Base-by-base conservation (phyloP, 2,113 vertebrate species). In the Scortum barcoo region DNA sequence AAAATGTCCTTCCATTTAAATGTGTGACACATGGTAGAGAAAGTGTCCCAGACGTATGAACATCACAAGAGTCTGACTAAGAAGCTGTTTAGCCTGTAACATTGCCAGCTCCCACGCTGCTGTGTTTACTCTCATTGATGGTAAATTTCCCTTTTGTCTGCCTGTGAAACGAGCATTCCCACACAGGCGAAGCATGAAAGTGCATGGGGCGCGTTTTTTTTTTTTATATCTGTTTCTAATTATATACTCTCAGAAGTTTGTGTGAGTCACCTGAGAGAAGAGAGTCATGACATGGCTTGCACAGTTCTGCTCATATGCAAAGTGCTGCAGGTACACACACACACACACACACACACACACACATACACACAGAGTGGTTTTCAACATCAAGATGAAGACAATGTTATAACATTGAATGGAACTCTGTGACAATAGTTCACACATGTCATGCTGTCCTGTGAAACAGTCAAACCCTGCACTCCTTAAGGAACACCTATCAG, bases 61-160 rank as follows among this genome's bases (percentile, higher is more conserved):
- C 63, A 65, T 79, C 50, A 75, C 42, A 65, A 13, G 24, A 80
- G 58, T 66, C 53, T 81, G 72, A 86, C 61, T 73, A 80, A 62
- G 56, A 74, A 9, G 33, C 26, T 63, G 36, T 63, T 75, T 74
- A 53, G 44, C 7, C 22, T 53, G 60, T 10, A 26, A 24, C 28
- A 28, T 42, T 36, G 13, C 44, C 75, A 76, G 48, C 76, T 85
- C 69, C 67, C 78, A 77, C 81, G 42, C 86, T 67, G 57, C 72
- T 58, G 13, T 69, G 82, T 88, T 89, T 87, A 90, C 85, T 82
- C 85, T 79, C 63, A 66, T 7, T 79, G 78, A 75, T 62, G 81
- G 65, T 65, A 67, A 74, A 22, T 78, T 84, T 89, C 24, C 16
- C 63, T 87, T 90, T 82, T 85, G 62, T 89, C 70, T 85, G 70